phyloP scores from a whole-genome alignment of 2,888 invertebrate genomes.

The Embidobia sp. region DNA sequence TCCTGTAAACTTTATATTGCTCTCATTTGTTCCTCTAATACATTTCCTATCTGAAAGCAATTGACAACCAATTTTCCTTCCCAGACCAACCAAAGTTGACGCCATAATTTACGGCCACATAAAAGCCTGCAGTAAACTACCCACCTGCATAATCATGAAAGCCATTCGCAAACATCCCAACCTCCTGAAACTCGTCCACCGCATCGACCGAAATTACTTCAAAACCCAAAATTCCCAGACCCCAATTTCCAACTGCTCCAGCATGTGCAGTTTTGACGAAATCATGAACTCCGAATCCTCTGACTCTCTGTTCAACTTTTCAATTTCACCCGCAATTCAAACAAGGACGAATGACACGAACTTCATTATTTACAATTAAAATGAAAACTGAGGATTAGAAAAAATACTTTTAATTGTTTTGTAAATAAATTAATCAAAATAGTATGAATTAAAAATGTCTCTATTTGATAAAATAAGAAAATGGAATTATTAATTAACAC shows the following conservation, averaged over 20 bases:
- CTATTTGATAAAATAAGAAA: too few species aligned
- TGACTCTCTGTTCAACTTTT: conserved; percentile 70
- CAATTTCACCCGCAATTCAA: too few species aligned
- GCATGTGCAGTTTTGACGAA: conserved; percentile 68
- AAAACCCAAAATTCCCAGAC: conserved; percentile 8
- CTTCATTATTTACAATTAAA: too few species aligned
- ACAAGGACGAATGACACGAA: too few species aligned
- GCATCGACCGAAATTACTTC: conserved; percentile 69
- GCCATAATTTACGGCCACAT: conserved; percentile 89
- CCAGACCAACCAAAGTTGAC: conserved; percentile 89
- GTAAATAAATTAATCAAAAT: too few species aligned
- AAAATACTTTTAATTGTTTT: too few species aligned
- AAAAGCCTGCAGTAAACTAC: conserved; percentile 80
- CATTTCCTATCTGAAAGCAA: too few species aligned
- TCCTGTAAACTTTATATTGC: too few species aligned
- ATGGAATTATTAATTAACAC: too few species aligned
- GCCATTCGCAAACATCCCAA: conserved; percentile 82
- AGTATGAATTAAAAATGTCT: too few species aligned
- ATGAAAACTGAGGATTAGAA: too few species aligned
- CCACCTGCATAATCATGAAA: conserved; percentile 73
- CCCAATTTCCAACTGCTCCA: conserved; percentile 10
- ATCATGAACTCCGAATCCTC: conserved; percentile 66
- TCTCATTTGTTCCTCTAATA: too few species aligned
- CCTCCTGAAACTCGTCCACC: conserved; percentile 77
- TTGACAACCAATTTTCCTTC: background rate